A percentile compares a stretch with the other conserved stretches of the same genome.
These are phyloP conservation scores for Gopherus evgoodei DNA, from an alignment of 2,113 vertebrate species.

Conservation along the genomic window DNA sequence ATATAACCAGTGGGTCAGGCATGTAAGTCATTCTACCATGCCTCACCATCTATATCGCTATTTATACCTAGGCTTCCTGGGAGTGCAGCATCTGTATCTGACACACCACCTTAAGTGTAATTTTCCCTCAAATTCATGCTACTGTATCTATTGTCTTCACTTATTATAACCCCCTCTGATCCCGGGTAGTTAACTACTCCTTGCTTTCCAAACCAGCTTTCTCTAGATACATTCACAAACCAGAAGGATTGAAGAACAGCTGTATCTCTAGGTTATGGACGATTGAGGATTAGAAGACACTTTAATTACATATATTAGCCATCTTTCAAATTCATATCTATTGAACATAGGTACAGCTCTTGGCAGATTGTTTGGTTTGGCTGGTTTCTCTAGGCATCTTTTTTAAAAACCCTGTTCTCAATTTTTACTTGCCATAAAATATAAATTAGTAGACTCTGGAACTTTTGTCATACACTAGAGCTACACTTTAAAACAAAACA, in stretches of 20 bases:
- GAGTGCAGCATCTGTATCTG: background rate
- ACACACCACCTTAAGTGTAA: background rate
- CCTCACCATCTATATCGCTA: background rate
- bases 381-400: background rate
- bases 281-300: background rate
- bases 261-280: background rate
- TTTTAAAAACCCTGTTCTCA: background rate
- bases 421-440: background rate
- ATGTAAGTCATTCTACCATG: background rate
- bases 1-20: background rate
- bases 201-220: background rate
- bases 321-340: constrained; percentile 21
- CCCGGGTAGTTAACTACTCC: background rate
- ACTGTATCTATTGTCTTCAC: background rate
- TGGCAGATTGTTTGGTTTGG: background rate
- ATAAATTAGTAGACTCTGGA: background rate
- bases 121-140: background rate
- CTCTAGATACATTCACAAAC: background rate
- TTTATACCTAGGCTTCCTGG: background rate
- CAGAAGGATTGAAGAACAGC: constrained; percentile 5
- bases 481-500: background rate
- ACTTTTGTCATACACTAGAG: background rate
- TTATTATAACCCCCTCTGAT: background rate
- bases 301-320: constrained; percentile 6
- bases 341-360: constrained; percentile 15